A percentile compares a stretch with the other conserved stretches of the same genome.
Conservation (phyloP, 2,888 invertebrate genomes). For the Cheilosia scutellata region DNA sequence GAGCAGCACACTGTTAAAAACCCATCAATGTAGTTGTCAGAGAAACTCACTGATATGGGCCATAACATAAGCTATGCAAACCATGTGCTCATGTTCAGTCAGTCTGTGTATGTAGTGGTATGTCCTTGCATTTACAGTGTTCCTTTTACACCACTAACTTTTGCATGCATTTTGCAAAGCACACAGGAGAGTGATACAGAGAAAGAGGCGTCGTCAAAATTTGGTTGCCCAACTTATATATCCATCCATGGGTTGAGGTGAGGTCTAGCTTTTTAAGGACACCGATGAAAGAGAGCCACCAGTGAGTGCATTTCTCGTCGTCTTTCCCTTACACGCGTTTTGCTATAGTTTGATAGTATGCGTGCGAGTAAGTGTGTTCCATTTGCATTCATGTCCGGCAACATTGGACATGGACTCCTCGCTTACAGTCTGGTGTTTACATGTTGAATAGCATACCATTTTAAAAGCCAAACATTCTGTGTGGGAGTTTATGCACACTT, state of each 20-base stretch:
- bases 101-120: constrained; percentile 36
- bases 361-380: constrained; percentile 12
- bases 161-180: constrained; percentile 49
- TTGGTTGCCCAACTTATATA: constrained; percentile 26
- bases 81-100: constrained; percentile 54
- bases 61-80: constrained; percentile 39
- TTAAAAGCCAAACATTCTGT: constrained; percentile 45
- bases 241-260: constrained; percentile 23
- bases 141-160: constrained; percentile 72
- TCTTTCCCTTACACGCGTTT: constrained; percentile 27
- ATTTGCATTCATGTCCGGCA: constrained; percentile 76
- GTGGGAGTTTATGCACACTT: constrained; percentile 79
- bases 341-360: neutral
- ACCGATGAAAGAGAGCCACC: constrained; percentile 54
- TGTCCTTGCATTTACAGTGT: constrained; percentile 73
- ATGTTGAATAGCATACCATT: constrained; percentile 59
- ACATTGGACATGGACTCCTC: constrained; percentile 48
- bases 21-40: constrained; percentile 28
- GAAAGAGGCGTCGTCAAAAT: constrained; percentile 72
- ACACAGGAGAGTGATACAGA: constrained; percentile 52
- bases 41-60: constrained; percentile 21
- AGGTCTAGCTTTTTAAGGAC: constrained; percentile 50
- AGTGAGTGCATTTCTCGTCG: constrained; percentile 33
- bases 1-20: constrained; percentile 42
- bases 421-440: constrained; percentile 73